Conservation (phyloP, 2,797 vertebrate species). For the Smutsia gigantea region DNA sequence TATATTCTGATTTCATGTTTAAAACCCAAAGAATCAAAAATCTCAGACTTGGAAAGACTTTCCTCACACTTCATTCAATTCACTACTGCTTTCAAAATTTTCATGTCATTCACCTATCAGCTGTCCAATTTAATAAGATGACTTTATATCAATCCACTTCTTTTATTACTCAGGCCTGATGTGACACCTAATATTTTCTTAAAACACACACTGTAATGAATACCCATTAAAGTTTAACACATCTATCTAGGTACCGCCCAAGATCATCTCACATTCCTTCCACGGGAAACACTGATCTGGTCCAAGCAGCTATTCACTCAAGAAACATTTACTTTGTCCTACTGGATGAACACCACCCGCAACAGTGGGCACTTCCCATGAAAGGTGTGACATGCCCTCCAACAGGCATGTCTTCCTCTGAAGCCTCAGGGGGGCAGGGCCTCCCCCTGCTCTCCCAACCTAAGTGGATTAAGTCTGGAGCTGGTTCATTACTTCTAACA, state of each 20-base stretch:
- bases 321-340: background rate
- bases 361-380: background rate
- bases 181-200: background rate
- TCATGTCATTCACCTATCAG: background rate
- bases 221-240: background rate
- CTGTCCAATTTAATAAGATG: background rate
- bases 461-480: background rate
- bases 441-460: background rate
- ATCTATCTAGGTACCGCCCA: background rate
- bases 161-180: background rate
- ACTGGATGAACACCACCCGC: background rate
- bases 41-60: background rate
- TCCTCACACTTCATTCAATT: background rate
- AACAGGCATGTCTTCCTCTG: background rate
- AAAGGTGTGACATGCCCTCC: background rate
- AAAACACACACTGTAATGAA: background rate
- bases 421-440: background rate
- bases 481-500: background rate
- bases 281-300: background rate
- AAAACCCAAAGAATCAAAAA: background rate
- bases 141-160: background rate
- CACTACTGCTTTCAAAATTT: background rate
- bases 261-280: background rate
- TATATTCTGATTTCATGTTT: background rate
- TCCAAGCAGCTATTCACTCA: background rate